A percentile compares a stretch with the other conserved stretches of the same genome.
phyloP scores from a whole-genome alignment of 1,140 invertebrate species.

The Drosophila mayri region DNA sequence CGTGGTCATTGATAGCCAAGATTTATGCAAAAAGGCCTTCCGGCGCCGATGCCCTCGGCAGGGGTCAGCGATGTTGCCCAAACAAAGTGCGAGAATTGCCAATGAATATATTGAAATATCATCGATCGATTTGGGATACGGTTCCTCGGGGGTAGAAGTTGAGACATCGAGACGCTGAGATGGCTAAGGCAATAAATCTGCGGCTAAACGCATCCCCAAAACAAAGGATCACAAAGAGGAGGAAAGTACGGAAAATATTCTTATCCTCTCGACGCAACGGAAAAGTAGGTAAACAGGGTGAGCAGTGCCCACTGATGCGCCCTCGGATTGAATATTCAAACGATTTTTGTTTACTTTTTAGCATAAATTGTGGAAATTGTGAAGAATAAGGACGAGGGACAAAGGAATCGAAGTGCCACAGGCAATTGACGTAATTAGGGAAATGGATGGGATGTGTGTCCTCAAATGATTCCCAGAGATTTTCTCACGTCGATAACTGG shows the following conservation, averaged over 20 bases:
- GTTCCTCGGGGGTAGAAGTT: constrained; percentile 48
- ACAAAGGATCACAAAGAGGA: constrained; percentile 62
- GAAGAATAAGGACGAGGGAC: constrained; percentile 14
- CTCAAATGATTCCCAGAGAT: constrained; percentile 28
- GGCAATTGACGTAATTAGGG: constrained; percentile 76
- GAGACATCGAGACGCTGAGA: constrained; percentile 39
- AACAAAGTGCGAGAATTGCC: constrained; percentile 46
- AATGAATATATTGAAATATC: constrained; percentile 73
- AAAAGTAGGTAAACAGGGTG: constrained; percentile 38
- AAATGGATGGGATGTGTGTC: constrained; percentile 33
- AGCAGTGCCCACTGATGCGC: constrained; percentile 30
- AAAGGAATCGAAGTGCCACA: constrained; percentile 54
- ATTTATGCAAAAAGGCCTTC: constrained; percentile 40
- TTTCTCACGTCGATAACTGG: constrained; percentile 66
- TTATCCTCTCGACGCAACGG: background rate
- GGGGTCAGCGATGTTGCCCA: constrained; percentile 54
- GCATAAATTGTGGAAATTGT: constrained; percentile 63
- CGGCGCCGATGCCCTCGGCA: background rate
- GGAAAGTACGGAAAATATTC: constrained; percentile 31
- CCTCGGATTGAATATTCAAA: constrained; percentile 68
- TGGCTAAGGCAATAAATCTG: constrained; percentile 50
- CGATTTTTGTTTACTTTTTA: constrained; percentile 73
- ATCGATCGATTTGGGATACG: constrained; percentile 25
- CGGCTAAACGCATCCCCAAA: constrained; percentile 60
- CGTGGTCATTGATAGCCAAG: constrained; percentile 46